Conservation (phyloP, 2,797 vertebrate species). For the Crax fasciolata region DNA sequence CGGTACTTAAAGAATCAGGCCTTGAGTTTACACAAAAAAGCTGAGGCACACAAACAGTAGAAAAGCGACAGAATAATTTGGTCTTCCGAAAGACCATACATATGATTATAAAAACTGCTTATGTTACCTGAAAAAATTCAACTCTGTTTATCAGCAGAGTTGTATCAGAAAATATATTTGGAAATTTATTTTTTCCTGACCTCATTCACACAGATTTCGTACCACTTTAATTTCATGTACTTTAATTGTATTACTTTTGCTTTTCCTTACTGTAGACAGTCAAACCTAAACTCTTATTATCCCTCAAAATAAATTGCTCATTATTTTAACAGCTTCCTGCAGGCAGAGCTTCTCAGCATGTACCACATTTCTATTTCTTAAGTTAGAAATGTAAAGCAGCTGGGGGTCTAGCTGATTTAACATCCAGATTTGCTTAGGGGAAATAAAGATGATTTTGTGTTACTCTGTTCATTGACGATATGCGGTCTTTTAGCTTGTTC, state of each 20-base stretch:
- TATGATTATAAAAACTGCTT: neutral
- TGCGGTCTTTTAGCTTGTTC: neutral
- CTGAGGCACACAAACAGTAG: neutral
- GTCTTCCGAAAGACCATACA: neutral
- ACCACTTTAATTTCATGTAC: neutral
- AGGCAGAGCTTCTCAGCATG: slow-evolving; percentile 50
- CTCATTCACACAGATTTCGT: neutral
- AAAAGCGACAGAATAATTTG: neutral
- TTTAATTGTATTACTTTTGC: neutral
- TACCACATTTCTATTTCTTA: slow-evolving; percentile 42
- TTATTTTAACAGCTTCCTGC: slow-evolving; percentile 66
- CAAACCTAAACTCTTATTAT: slow-evolving; percentile 36
- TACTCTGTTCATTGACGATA: neutral
- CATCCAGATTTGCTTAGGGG: slow-evolving; percentile 26
- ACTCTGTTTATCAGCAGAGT: neutral
- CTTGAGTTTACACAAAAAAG: neutral
- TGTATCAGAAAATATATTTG: neutral
- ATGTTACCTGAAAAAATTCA: neutral
- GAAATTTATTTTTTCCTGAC: neutral
- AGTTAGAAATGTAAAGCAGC: slow-evolving; percentile 50
- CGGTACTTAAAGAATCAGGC: neutral
- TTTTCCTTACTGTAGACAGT: slow-evolving; percentile 7
- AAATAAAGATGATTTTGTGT: slow-evolving; percentile 17
- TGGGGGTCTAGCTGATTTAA: slow-evolving; percentile 48
- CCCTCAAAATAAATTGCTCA: slow-evolving; percentile 28